Percentiles rank a stretch among this genome's conserved stretches.
Evolutionary conservation across 2,797 vertebrate species (phyloP).

Genomic region (Pempheris klunzingeri): DNA sequence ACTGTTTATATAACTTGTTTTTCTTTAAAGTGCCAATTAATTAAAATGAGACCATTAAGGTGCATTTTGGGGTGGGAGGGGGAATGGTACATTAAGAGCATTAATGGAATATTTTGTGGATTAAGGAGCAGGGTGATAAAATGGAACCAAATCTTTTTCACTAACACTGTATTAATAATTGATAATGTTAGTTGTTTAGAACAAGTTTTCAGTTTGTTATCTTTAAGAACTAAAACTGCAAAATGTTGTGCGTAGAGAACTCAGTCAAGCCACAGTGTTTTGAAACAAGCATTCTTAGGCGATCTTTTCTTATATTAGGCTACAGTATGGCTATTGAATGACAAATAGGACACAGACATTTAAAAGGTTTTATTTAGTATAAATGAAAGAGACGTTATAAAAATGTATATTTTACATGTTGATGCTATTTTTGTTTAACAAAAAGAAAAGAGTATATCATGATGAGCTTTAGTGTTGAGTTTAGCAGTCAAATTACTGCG

Average conservation of each 20-base stretch:
- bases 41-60: conserved; percentile 84
- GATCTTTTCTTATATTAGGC: conserved; percentile 92
- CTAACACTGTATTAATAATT: conserved; percentile 91
- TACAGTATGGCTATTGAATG: conserved; percentile 90
- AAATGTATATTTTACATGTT: conserved; percentile 96
- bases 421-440: conserved; percentile 97
- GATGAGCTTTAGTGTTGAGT: conserved; percentile 91
- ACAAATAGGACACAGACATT: conserved; percentile 89
- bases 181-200: conserved; percentile 91
- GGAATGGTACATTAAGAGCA: conserved; percentile 59
- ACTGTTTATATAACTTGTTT: conserved; percentile 86
- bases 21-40: conserved; percentile 86
- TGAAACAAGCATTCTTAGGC: conserved; percentile 87
- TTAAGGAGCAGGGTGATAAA: conserved; percentile 59
- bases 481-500: conserved; percentile 92
- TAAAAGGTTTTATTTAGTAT: conserved; percentile 94
- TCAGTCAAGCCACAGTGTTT: conserved; percentile 89
- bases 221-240: conserved; percentile 91
- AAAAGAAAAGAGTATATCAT: conserved; percentile 90
- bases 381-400: conserved; percentile 93
- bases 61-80: conserved; percentile 70
- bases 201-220: conserved; percentile 94
- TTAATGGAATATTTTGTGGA: conserved; percentile 75
- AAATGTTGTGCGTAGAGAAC: conserved; percentile 91
- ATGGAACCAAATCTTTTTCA: conserved; percentile 85